Percentiles rank a stretch among this genome's conserved stretches.
phyloP scores from a whole-genome alignment of 2,888 invertebrate species.

The Chesias legatella region DNA sequence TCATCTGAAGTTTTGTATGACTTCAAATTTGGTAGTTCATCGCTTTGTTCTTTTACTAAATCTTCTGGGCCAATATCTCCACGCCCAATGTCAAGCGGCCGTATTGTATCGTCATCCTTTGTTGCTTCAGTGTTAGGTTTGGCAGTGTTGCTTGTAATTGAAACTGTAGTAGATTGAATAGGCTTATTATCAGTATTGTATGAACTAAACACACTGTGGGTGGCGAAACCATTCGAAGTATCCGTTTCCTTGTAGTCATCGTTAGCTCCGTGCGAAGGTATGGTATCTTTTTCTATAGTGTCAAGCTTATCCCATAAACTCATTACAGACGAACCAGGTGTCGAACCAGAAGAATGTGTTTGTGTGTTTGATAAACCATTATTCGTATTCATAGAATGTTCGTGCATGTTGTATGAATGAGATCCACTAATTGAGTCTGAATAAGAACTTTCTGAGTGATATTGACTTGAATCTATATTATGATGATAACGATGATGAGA shows the following conservation, averaged over 20 bases:
- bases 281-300: slow-evolving; percentile 31
- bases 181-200: not conserved
- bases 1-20: slow-evolving; percentile 21
- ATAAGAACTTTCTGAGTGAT: slow-evolving; percentile 12
- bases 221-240: slow-evolving; percentile 2
- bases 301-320: slow-evolving; percentile 39
- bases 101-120: slow-evolving; percentile 15
- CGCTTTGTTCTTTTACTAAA: slow-evolving; percentile 12
- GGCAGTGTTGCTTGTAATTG: slow-evolving; percentile 8
- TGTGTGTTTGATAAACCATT: slow-evolving; percentile 8
- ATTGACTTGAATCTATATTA: slow-evolving; percentile 6
- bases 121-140: slow-evolving; percentile 5
- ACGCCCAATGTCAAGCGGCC: slow-evolving; percentile 33
- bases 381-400: slow-evolving; percentile 13
- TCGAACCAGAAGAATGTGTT: slow-evolving; percentile 1
- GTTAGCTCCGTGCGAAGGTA: slow-evolving; percentile 9
- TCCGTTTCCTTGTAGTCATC: slow-evolving; percentile 1
- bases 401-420: slow-evolving; percentile 16
- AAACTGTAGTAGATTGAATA: not conserved
- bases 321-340: slow-evolving; percentile 23
- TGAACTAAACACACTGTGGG: slow-evolving; percentile 1
- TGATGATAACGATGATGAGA: slow-evolving; percentile 7
- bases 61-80: slow-evolving; percentile 43
- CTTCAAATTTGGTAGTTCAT: slow-evolving; percentile 9
- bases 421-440: slow-evolving; percentile 12